Evolutionary conservation across 2,797 vertebrate genomes (phyloP), one percentile per base, ranked within the genome.

Genomic region (Adrianichthys oophorus): DNA sequence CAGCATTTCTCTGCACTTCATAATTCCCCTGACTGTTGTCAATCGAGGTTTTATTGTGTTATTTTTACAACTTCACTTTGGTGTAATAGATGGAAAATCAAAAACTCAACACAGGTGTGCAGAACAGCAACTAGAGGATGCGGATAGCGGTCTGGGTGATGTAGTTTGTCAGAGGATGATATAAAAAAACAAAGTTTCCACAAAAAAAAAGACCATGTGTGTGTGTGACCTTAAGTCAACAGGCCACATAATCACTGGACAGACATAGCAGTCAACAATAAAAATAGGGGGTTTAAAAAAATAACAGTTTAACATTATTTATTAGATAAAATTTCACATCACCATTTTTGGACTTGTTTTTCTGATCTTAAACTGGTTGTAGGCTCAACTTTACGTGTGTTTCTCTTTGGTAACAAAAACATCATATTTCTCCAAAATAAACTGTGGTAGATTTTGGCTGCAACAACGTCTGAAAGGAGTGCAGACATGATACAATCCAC

Each of bases 151-250:
- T 79, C 69, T 65, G 62, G 76, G 56, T 65, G 57, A 68, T 84
- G 85, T 73, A 85, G 84, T 87, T 82, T 78, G 77, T 80, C 83
- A 83, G 76, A 66, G 86, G 81, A 77, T 64, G 76, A 70, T 85
- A 77, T 90, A 72, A 89, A 88, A 79, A 66, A 73, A 77, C 75
- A 80, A 84, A 71, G 87, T 80, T 85, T 86, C 82, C 81, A 74
- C 82, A 85, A 89, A 89, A 86, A 90, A 86, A 83, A 85, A 63
- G 80, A 62, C 90, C 80, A 88, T 79, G 59, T 72, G 82, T 65
- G 82, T 65, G 77, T 78, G 87, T 90, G 87, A 76, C 76, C 86
- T 82, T 82, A 82, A 87, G 83, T 89, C 84, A 90, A 89, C 88
- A 87, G 73, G 72, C 81, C 82, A 50, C 80, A 79, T 54, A 78